phyloP scores from a whole-genome alignment of 2,797 vertebrate species.

The Mormyrus hasselquistii region DNA sequence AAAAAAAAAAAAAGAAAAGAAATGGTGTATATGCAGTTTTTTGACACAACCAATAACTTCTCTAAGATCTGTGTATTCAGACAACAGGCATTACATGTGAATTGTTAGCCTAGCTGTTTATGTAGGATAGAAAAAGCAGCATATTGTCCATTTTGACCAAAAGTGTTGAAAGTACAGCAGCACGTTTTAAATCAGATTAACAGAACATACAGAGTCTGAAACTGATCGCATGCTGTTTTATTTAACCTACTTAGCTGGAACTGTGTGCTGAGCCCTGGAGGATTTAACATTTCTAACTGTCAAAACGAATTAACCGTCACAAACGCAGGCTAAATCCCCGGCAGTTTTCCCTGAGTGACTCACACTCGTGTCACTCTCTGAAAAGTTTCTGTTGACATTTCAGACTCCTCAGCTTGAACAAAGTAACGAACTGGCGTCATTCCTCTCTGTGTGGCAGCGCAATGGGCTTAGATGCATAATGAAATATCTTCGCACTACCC shows the following conservation, averaged over 20 bases:
- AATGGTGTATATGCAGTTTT: background rate
- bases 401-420: conserved; percentile 13
- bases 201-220: conserved; percentile 47
- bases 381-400: conserved; percentile 20
- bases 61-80: background rate
- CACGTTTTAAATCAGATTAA: conserved; percentile 37
- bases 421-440: background rate
- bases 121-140: background rate
- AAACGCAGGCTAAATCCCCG: conserved; percentile 62
- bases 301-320: conserved; percentile 68
- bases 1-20: background rate
- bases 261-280: conserved; percentile 53
- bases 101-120: background rate
- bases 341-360: conserved; percentile 52
- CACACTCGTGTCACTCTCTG: conserved; percentile 32
- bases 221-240: conserved; percentile 63
- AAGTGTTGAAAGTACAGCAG: conserved; percentile 16
- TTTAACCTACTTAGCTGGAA: conserved; percentile 69
- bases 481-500: background rate
- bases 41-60: background rate
- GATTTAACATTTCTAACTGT: conserved; percentile 73
- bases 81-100: background rate
- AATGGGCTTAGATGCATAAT: background rate
- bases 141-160: background rate
- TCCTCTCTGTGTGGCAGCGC: background rate